Base-by-base conservation (phyloP, 2,113 vertebrate genomes). In the Hiodon alosoides region DNA sequence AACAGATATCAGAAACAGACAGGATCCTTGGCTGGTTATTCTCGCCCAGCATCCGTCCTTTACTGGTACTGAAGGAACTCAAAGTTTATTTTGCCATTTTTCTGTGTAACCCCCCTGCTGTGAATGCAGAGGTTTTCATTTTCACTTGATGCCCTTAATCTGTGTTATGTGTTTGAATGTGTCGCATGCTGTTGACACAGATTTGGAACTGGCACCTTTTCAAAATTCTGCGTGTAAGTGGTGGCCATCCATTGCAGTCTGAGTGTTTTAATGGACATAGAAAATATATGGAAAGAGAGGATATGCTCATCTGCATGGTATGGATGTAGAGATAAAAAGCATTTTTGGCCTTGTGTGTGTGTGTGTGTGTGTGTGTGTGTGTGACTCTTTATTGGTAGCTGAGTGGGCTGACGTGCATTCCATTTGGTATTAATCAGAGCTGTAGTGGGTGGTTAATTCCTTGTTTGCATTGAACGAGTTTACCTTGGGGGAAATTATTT, bases 381-480 rank as follows among this genome's bases (percentile, higher is more conserved):
- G 89, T 83, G 80, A 86, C 79, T 85, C 80, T 70, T 81, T 81
- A 83, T 80, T 78, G 83, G 79, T 78, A 48, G 72, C 77, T 80
- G 89, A 89, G 89, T 90, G 89, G 90, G 89, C 83, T 82, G 87
- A 77, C 80, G 8, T 79, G 79, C 90, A 90, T 92, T 91, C 87
- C 66, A 91, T 91, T 87, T 74, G 83, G 85, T 88, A 88, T 91
- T 88, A 91, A 90, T 92, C 91, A 91, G 81, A 74, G 75, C 55
- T 76, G 69, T 54, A 76, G 85, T 92, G 81, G 90, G 90, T 83
- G 85, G 80, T 85, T 90, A 90, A 91, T 91, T 90, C 82, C 67
- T 79, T 90, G 88, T 91, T 92, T 90, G 90, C 85, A 89, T 90
- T 91, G 85, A 88, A 54, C 86, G 85, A 87, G 85, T 90, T 92